These are phyloP conservation scores for Helicoverpa armigera DNA, from an alignment of 1,140 invertebrate species.

Conservation along the genomic window DNA sequence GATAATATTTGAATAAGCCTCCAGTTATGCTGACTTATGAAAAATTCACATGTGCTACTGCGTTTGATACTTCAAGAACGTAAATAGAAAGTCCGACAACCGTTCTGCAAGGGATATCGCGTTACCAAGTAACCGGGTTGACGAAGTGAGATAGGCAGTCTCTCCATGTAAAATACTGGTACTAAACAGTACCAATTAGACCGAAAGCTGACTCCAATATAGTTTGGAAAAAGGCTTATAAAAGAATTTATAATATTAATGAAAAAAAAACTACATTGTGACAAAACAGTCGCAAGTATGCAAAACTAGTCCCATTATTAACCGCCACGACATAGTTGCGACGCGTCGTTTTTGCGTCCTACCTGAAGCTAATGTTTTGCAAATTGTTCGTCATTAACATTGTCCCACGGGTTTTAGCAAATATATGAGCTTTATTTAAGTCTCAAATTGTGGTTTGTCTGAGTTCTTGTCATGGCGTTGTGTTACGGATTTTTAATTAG, in stretches of 20 bases:
- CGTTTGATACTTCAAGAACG: background rate
- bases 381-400: conserved; percentile 54
- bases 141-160: too few relatives aligned
- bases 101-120: too few relatives aligned
- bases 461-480: background rate
- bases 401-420: conserved; percentile 7
- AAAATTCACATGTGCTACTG: background rate
- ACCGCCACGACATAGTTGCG: conserved; percentile 65
- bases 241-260: too few relatives aligned
- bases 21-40: too few relatives aligned
- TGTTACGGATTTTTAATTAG: background rate
- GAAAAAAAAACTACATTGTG: background rate
- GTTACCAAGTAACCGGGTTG: too few relatives aligned
- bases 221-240: too few relatives aligned
- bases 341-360: conserved; percentile 52
- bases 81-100: too few relatives aligned
- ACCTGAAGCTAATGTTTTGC: conserved; percentile 62
- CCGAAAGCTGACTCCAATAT: too few relatives aligned
- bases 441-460: background rate
- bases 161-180: too few relatives aligned
- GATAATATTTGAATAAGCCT: background rate
- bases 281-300: background rate
- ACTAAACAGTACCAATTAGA: too few relatives aligned
- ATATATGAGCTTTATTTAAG: conserved; percentile 36
- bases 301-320: conserved; percentile 39